A percentile compares a stretch with the other conserved stretches of the same genome.
Evolutionary conservation across 2,888 invertebrate genomes (phyloP).

Genomic region (Chydorus sphaericus): DNA sequence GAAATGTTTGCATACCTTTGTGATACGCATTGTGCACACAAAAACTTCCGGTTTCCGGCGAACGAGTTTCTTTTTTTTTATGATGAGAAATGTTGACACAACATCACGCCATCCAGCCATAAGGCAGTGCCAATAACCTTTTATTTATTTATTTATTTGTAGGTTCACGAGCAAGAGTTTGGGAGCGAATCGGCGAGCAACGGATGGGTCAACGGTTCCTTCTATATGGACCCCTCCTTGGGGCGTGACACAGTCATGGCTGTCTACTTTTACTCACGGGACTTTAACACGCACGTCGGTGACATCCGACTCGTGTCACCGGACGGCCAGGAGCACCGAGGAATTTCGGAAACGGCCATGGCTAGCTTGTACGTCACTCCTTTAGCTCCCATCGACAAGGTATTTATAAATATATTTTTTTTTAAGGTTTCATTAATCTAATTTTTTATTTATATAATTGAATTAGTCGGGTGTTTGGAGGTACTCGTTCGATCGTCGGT

Average conservation of each 20-base stretch:
- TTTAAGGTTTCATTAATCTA: neutral
- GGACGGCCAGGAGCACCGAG: slow-evolving; percentile 10
- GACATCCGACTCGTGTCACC: slow-evolving; percentile 15
- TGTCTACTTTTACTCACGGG: slow-evolving; percentile 20
- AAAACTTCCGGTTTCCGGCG: neutral
- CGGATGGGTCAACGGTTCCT: slow-evolving; percentile 30
- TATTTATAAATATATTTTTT: slow-evolving; percentile 18
- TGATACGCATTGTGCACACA: too few relatives aligned
- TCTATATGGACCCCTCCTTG: slow-evolving; percentile 37
- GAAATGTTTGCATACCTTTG: too few relatives aligned
- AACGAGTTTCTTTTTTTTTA: neutral
- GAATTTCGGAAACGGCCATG: slow-evolving; percentile 15
- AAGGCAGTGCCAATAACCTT: neutral
- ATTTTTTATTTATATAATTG: slow-evolving; percentile 18
- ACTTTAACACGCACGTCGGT: slow-evolving; percentile 19
- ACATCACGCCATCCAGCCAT: slow-evolving; percentile 2
- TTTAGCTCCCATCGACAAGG: slow-evolving; percentile 37
- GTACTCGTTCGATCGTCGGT: slow-evolving; percentile 39
- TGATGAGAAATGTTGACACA: neutral
- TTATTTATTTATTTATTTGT: neutral
- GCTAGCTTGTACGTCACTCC: slow-evolving; percentile 27
- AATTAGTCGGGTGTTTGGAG: slow-evolving; percentile 43
- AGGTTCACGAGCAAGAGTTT: slow-evolving; percentile 15
- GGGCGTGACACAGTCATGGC: slow-evolving; percentile 23
- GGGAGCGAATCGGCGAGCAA: neutral